A percentile compares a stretch with the other conserved stretches of the same genome.
These are phyloP conservation scores for Chaenodraco wilsoni DNA, from an alignment of 2,797 vertebrate species.

Conservation along the genomic window DNA sequence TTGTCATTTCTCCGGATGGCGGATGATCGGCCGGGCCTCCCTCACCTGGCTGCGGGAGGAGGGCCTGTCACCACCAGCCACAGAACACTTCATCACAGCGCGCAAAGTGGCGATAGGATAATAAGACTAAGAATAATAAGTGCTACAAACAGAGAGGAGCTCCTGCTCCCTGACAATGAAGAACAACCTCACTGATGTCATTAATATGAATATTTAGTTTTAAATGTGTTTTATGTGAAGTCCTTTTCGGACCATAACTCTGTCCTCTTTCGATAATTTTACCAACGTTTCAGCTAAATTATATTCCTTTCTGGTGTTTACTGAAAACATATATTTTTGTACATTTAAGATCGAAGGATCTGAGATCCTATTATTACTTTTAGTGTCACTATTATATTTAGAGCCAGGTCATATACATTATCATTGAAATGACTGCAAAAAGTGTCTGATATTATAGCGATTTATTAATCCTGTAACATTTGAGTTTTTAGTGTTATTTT, in stretches of 20 bases:
- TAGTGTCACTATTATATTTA: background rate
- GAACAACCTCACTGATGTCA: slow-evolving; percentile 89
- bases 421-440: background rate
- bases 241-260: too few relatives aligned
- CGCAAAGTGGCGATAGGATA: slow-evolving; percentile 69
- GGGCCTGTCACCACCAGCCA: slow-evolving; percentile 88
- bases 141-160: slow-evolving; percentile 76
- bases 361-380: too few relatives aligned
- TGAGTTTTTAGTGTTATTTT: too few relatives aligned
- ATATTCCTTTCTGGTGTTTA: background rate
- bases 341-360: background rate
- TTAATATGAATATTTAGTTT: slow-evolving; percentile 81
- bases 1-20: slow-evolving; percentile 94
- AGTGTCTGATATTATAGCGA: background rate
- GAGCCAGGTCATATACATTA: background rate
- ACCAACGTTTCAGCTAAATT: background rate
- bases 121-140: slow-evolving; percentile 19
- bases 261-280: background rate
- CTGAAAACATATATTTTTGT: background rate
- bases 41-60: slow-evolving; percentile 89
- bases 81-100: slow-evolving; percentile 90
- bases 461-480: too few relatives aligned
- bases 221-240: background rate
- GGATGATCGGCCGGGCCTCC: slow-evolving; percentile 90
- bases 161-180: slow-evolving; percentile 62